Evolutionary conservation across 2,888 invertebrate genomes (phyloP).

Genomic region (Drosophila kuntzei): DNA sequence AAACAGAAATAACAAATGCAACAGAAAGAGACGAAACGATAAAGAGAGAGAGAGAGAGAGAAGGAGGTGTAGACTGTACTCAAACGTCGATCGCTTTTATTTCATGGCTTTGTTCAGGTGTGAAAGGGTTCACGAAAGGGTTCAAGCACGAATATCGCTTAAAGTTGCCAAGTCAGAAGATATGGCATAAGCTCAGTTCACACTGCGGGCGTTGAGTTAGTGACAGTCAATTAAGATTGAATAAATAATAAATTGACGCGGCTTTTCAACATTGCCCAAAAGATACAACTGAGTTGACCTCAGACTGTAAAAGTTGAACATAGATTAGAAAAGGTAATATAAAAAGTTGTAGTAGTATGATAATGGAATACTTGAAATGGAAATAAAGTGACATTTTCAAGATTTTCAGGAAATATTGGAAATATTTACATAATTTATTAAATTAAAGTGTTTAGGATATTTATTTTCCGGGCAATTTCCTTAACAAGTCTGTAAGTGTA

Average conservation of each 20-base stretch:
- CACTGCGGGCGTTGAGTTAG: conserved; percentile 47
- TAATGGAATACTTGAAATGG: neutral
- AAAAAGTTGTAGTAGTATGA: neutral
- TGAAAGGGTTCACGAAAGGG: conserved; percentile 73
- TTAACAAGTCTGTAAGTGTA: no score
- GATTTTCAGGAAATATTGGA: neutral
- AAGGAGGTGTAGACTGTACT: conserved; percentile 39
- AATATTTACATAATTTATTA: no score
- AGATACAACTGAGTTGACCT: conserved; percentile 15
- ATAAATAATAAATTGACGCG: conserved; percentile 32
- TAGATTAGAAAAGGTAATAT: conserved; percentile 8
- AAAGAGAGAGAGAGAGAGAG: conserved; percentile 14
- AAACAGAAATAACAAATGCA: conserved; percentile 20
- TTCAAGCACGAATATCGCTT: conserved; percentile 67
- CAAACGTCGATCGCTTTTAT: conserved; percentile 41
- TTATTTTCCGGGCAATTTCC: neutral
- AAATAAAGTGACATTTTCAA: neutral
- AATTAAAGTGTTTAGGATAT: neutral
- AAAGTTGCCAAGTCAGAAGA: conserved; percentile 37
- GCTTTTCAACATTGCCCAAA: conserved; percentile 13
- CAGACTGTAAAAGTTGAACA: neutral
- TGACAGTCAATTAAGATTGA: conserved; percentile 60
- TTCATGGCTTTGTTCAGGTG: conserved; percentile 59
- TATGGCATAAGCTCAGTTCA: conserved; percentile 39
- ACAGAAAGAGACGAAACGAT: conserved; percentile 11